A percentile compares a stretch with the other conserved stretches of the same genome.
Conservation (phyloP, 2,797 vertebrate genomes). For the Aphelocoma californica region DNA sequence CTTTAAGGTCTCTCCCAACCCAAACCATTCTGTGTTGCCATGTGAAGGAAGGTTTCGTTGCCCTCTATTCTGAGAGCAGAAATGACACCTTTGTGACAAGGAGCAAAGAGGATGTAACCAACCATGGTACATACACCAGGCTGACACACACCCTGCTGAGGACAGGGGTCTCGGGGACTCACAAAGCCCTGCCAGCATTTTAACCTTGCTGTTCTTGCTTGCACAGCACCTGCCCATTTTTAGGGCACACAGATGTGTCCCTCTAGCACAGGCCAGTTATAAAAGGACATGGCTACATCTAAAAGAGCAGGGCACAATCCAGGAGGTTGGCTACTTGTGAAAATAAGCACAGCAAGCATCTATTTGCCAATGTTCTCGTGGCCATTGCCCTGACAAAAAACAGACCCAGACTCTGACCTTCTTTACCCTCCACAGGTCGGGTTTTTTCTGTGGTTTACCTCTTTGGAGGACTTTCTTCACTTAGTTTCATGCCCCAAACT, state of each 20-base stretch:
- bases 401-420: background rate
- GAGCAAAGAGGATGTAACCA: background rate
- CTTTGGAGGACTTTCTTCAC: background rate
- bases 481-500: background rate
- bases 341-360: background rate
- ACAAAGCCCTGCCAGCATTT: background rate
- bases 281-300: background rate
- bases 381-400: background rate
- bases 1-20: background rate
- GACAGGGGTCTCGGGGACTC: rapidly evolving
- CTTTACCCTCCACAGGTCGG: background rate
- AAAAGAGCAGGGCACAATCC: background rate
- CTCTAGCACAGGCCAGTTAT: background rate
- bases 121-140: rapidly evolving
- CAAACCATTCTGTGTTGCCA: background rate
- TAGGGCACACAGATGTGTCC: background rate
- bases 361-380: background rate
- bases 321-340: background rate
- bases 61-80: background rate
- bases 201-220: background rate
- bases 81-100: background rate
- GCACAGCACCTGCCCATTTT: background rate
- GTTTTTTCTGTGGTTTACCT: background rate
- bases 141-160: background rate
- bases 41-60: background rate